Base-by-base conservation (phyloP, 2,888 invertebrate genomes). In the Amphipoea lucens region DNA sequence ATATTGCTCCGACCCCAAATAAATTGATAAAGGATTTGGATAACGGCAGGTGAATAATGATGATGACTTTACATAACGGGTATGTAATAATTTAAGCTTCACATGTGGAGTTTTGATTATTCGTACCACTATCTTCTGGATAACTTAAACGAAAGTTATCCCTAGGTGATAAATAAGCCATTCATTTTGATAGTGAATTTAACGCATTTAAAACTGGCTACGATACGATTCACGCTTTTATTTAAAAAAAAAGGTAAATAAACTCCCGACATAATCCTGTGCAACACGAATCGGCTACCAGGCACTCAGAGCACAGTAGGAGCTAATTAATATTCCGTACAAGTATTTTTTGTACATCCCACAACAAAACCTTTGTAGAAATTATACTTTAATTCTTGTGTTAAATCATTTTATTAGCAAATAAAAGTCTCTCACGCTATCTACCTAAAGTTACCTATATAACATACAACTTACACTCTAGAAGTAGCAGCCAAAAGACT, bases 281-380 rank as follows among this genome's bases (percentile, higher is more conserved):
- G 70, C 73, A 63, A 85, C 73, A 67, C 51, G 48, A 45, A 71
- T 80, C 60, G 68, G 67, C 68, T 85, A 84, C 87, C 74, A 86
- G 80, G 87, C 74, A 36, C 80, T 48, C 87, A 86, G 71, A 60
- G 69, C 63, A 57, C 63, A 66, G 72, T 36, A 78, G 71, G 62
- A 74, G 67, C 70, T 83, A 76, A 86, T 85, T 79, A 74, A 68
- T 86, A 86, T 85, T 85, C 85, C 23, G 70, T 74, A 40, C 86
- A 74, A 60, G 83, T 79, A 62, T 74, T 85, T 82, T 80, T 76
- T 76, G 72, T 81, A 81, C 60, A 69, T 68, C 69, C 67, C 63
- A 72, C 78, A 86, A 68, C 65, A 67, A 82, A 82, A 85, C 85
- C 70, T 78, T 51, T 71, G 63, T 74, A 63, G 42, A 62, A 74